Evolutionary conservation across 2,888 invertebrate genomes (phyloP), one percentile per base, ranked within the genome.

Genomic region (Magallana nippona): DNA sequence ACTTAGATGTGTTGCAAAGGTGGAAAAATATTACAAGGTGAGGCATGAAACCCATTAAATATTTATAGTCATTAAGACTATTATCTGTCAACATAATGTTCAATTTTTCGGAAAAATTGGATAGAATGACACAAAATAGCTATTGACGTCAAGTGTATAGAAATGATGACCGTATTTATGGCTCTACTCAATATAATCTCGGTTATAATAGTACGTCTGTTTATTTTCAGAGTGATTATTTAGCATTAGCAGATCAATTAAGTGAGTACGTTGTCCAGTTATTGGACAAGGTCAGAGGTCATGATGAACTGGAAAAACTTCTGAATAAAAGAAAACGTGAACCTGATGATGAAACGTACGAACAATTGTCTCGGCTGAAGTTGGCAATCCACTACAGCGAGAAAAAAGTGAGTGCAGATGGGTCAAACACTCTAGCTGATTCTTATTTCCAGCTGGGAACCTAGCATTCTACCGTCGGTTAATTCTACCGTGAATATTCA

Each of bases 21-120:
- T 91, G 58, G 93, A 93, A 84, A 93, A 92, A 84, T 91, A 93
- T 86, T 93, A 90, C 85, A 91, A 92, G 88, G 93, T 92, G 84
- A 87, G 87, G 22, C n/a, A 15, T 32, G 15, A 13, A 27, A 71
- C 1, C 11, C 44, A 44, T 44, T 44, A 8, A 5, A 44, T 44
- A 5, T 44, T 8, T 44, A 44, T 8, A 44, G 44, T 44, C 44
- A 5, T 44, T 10, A 44, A 44, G 44, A 44, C 8, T 44, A 0
- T 44, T 44, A 44, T 44, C 44, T 44, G 44, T 0, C 44, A 8
- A 8, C 8, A 44, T 44, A 5, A 44, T 44, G 44, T 44, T 44
- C 8, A 44, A 0, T 44, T 44, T 8, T 44, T 44, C 0, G 44
- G 44, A 10, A 44, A 44, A 44, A 44, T 44, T 44, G 44, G 8